Percentiles rank a stretch among this genome's conserved stretches.
These are phyloP conservation scores for Sturnira hondurensis DNA, from an alignment of 2,113 vertebrate genomes.

Conservation along the genomic window DNA sequence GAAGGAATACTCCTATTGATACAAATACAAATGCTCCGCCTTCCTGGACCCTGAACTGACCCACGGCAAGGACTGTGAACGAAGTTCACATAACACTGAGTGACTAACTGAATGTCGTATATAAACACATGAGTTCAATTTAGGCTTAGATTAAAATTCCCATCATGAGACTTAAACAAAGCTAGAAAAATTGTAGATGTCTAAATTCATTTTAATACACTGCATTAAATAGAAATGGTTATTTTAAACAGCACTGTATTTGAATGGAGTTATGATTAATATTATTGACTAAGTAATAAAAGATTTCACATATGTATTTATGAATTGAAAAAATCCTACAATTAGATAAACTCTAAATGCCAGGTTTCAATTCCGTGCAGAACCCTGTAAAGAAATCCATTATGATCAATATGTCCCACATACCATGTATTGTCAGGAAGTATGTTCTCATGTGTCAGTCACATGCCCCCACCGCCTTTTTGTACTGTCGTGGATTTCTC, in stretches of 20 bases:
- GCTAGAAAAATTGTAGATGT: neutral
- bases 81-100: neutral
- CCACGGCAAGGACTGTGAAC: neutral
- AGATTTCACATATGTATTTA: neutral
- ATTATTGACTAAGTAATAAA: slow-evolving; percentile 5
- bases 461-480: accelerated
- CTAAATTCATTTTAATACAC: slow-evolving; percentile 47
- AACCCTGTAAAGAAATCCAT: neutral
- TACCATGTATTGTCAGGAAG: neutral
- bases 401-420: neutral
- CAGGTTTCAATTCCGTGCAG: neutral
- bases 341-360: neutral
- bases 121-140: slow-evolving; percentile 10
- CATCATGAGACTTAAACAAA: slow-evolving; percentile 35
- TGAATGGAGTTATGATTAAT: slow-evolving; percentile 30
- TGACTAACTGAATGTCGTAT: neutral
- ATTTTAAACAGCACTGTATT: neutral
- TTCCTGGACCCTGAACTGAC: neutral
- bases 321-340: neutral
- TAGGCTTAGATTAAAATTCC: slow-evolving; percentile 4
- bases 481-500: neutral
- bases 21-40: neutral
- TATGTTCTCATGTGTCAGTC: neutral
- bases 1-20: neutral
- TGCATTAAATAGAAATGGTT: neutral